Conservation (phyloP, 2,888 invertebrate species). For the Hypomecis punctinalis region DNA sequence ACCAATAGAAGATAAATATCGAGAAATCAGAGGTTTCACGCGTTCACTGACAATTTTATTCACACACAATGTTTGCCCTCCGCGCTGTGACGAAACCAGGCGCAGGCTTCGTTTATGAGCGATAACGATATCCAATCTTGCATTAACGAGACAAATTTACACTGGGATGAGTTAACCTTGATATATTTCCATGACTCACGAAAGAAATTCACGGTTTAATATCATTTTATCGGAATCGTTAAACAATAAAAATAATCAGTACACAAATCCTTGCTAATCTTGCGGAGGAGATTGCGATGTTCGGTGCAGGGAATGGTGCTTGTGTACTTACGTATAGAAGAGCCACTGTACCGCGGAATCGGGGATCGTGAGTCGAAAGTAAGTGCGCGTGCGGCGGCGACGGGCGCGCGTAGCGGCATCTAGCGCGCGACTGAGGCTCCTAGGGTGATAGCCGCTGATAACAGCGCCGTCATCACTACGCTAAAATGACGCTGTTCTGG, state of each 20-base stretch:
- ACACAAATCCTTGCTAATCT: conserved; percentile 30
- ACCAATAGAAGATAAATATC: neutral
- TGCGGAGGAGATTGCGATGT: neutral
- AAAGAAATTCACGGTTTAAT: conserved; percentile 33
- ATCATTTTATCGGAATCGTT: conserved; percentile 27
- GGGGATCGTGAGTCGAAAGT: neutral
- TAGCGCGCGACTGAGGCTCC: conserved; percentile 75
- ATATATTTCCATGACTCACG: conserved; percentile 48
- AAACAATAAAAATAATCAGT: conserved; percentile 36
- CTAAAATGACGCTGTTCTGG: conserved; percentile 50
- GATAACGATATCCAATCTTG: conserved; percentile 70
- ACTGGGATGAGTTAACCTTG: conserved; percentile 66
- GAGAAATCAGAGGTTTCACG: neutral
- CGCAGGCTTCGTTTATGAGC: conserved; percentile 40
- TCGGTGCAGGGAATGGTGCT: neutral
- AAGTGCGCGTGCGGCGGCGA: conserved; percentile 40
- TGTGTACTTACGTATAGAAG: conserved; percentile 21
- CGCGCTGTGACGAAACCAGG: conserved; percentile 42
- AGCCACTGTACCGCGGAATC: neutral
- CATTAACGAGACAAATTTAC: conserved; percentile 72
- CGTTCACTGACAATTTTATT: conserved; percentile 18
- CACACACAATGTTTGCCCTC: conserved; percentile 43
- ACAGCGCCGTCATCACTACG: conserved; percentile 68
- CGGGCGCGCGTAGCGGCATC: conserved; percentile 62
- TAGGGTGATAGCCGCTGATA: conserved; percentile 80